Conservation (phyloP, 1,140 invertebrate genomes). For the Chymomyza costata region DNA sequence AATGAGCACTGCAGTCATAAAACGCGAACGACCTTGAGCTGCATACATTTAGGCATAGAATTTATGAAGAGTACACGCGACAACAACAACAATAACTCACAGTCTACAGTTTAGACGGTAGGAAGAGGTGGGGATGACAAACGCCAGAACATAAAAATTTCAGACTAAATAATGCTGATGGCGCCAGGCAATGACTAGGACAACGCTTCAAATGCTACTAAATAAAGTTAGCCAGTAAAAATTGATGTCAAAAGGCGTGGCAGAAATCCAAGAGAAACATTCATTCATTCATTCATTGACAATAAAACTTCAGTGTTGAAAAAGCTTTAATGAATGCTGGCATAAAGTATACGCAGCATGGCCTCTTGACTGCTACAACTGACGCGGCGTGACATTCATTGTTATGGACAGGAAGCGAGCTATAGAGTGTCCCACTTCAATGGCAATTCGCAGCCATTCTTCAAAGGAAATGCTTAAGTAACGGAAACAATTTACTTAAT, state of each 20-base stretch:
- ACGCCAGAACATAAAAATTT: no score
- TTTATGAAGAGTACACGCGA: not conserved
- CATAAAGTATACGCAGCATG: conserved; percentile 2
- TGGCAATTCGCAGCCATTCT: conserved; percentile 27
- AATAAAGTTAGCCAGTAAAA: conserved; percentile 41
- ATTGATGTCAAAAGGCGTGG: conserved; percentile 50
- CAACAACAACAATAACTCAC: conserved; percentile 7
- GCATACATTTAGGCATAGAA: conserved; percentile 32
- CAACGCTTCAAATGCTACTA: not conserved
- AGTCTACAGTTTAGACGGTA: no score
- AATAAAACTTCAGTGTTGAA: conserved; percentile 42
- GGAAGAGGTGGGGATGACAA: no score
- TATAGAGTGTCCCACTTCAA: conserved; percentile 31
- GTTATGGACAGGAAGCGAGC: conserved; percentile 17
- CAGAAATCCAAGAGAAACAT: no score
- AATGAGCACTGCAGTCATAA: conserved; percentile 43
- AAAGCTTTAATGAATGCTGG: conserved; percentile 41
- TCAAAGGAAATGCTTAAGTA: conserved; percentile 47
- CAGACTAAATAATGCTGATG: no score
- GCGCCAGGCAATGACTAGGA: conserved; percentile 12
- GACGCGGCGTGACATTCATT: conserved; percentile 12
- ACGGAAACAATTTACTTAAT: conserved; percentile 56
- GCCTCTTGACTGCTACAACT: conserved; percentile 2
- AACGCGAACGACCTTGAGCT: conserved; percentile 32
- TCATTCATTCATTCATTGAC: conserved; percentile 51